These are phyloP conservation scores for Meriones psammophilus DNA, from an alignment of 2,797 vertebrate genomes.

Conservation along the genomic window DNA sequence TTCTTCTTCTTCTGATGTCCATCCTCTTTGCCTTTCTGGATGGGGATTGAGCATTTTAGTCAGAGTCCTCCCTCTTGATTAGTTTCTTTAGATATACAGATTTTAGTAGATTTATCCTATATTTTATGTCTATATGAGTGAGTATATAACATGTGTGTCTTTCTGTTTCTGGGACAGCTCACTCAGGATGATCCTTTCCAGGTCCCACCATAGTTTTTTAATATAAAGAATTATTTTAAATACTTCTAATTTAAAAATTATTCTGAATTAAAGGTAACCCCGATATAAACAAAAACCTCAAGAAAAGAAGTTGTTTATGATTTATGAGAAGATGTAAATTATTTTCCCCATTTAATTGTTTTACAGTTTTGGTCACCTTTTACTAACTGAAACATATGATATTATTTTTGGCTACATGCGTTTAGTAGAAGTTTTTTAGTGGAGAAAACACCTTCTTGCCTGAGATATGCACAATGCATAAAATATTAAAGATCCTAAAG, in stretches of 20 bases:
- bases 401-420: slow-evolving; percentile 62
- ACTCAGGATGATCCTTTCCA: too few relatives aligned
- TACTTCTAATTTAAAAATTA: slow-evolving; percentile 28
- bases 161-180: too few relatives aligned
- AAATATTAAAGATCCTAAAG: slow-evolving; percentile 72
- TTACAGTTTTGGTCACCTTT: slow-evolving; percentile 28
- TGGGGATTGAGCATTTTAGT: too few relatives aligned
- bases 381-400: slow-evolving; percentile 61
- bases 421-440: slow-evolving; percentile 46
- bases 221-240: slow-evolving; percentile 1
- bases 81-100: too few relatives aligned
- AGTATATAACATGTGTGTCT: too few relatives aligned
- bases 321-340: background rate
- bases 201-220: background rate
- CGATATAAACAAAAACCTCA: slow-evolving; percentile 8
- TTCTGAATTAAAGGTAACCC: background rate
- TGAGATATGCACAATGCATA: slow-evolving; percentile 55
- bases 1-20: too few relatives aligned
- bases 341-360: slow-evolving; percentile 4
- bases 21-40: too few relatives aligned
- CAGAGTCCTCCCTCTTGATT: too few relatives aligned
- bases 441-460: slow-evolving; percentile 15
- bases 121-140: too few relatives aligned
- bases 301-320: background rate
- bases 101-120: too few relatives aligned